A percentile compares a stretch with the other conserved stretches of the same genome.
Evolutionary conservation across 2,797 vertebrate genomes (phyloP).

Genomic region (Crotalus adamanteus): DNA sequence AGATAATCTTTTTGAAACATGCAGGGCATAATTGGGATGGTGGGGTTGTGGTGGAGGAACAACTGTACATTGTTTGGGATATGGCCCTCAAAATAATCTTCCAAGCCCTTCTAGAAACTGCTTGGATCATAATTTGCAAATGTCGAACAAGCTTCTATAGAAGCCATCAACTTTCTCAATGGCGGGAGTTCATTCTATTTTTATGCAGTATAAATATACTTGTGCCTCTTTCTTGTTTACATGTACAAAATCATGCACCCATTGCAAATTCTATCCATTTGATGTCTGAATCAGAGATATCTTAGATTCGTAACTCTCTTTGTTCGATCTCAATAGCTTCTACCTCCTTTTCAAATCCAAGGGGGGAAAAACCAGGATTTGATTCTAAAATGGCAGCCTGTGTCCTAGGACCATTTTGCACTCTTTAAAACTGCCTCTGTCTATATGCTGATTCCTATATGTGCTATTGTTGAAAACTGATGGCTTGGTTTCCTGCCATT

Average conservation of each 20-base stretch:
- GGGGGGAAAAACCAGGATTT: not conserved
- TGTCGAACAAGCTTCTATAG: not conserved
- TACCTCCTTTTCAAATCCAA: not conserved
- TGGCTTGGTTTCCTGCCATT: not conserved
- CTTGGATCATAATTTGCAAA: not conserved
- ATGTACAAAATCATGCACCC: not conserved
- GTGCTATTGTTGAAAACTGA: not conserved
- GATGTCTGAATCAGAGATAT: not conserved
- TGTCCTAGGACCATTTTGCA: not conserved
- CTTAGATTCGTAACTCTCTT: not conserved
- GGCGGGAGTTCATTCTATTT: too few species aligned
- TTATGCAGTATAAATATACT: not conserved
- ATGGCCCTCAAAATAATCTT: not conserved
- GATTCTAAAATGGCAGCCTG: not conserved
- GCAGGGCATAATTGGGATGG: not conserved
- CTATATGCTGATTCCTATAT: not conserved
- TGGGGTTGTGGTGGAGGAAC: not conserved
- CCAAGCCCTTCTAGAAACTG: not conserved
- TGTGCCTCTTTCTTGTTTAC: not conserved
- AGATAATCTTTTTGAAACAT: not conserved
- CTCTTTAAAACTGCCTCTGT: not conserved
- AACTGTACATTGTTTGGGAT: not conserved
- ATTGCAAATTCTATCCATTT: not conserved
- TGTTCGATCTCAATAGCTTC: not conserved
- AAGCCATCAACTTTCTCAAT: not conserved